A percentile compares a stretch with the other conserved stretches of the same genome.
phyloP scores from a whole-genome alignment of 1,140 invertebrate species.

The Phenacoccus solenopsis region DNA sequence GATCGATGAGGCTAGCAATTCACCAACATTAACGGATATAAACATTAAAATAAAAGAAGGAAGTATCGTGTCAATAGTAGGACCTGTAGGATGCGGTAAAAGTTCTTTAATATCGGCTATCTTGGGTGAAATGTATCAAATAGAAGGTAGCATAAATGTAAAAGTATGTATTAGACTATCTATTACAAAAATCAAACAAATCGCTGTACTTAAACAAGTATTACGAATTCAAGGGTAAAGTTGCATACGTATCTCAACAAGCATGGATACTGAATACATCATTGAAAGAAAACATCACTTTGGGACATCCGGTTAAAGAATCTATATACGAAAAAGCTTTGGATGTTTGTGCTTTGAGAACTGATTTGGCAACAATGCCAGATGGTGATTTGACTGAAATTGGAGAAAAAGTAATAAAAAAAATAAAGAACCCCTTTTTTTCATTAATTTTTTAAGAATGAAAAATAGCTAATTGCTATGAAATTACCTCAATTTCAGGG shows the following conservation, averaged over 20 bases:
- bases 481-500: conserved; percentile 34
- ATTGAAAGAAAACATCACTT: conserved; percentile 75
- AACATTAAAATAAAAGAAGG: not conserved
- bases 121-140: conserved; percentile 56
- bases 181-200: no score
- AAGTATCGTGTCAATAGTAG: conserved; percentile 42
- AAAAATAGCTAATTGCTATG: no score
- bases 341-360: conserved; percentile 65
- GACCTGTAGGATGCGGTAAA: conserved; percentile 65
- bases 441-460: not conserved
- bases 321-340: conserved; percentile 66
- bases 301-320: conserved; percentile 55
- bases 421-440: no score
- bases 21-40: not conserved
- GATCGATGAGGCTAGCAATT: not conserved
- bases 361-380: conserved; percentile 75
- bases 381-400: conserved; percentile 84
- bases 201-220: no score
- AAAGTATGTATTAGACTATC: no score
- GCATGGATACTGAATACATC: conserved; percentile 90
- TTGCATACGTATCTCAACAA: conserved; percentile 83
- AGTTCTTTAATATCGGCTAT: conserved; percentile 58
- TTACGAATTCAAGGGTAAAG: no score
- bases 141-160: conserved; percentile 45
- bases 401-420: conserved; percentile 75